Base-by-base conservation (phyloP, 2,888 invertebrate genomes). In the Seira sanloemensis region DNA sequence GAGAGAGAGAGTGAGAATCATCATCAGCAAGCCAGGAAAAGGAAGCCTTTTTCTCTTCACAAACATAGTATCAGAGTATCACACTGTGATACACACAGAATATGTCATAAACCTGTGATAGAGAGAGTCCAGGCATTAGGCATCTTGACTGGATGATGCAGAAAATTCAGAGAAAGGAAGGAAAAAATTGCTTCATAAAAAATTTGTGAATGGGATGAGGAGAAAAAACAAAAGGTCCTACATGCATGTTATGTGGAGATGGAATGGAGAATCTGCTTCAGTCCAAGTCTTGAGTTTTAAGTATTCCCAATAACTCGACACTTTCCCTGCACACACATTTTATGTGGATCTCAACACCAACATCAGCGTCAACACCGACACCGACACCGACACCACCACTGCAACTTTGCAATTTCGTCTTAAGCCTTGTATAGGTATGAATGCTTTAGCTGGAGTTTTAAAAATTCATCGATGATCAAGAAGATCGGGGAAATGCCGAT, bases 131-230 rank as follows among this genome's bases (percentile, higher is more conserved):
- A n/a, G 2, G 16, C 37, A 7, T 37, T 12, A 12, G 12, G 50
- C 12, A n/a, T 50, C 50, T 50, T 50, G 2, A 12, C 16, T 18
- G 12, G 50, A 50, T 2, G 62, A 62, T 62, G 62, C 7, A 21
- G 62, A 62, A 21, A 7, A 19, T 62, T 5, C 62, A 19, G 62
- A 62, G 21, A 62, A 62, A 62, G 23, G 62, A 19, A 9, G 62
- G n/a, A 62, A 58, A 58, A 62, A 62, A 62, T 62, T 62, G 62
- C 62, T 62, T 62, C 62, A 62, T 62, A 62, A 62, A 62, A n/a
- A 62, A 62, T 9, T 62, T 62, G 62, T 62, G 62, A 62, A 62
- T 62, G 62, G 62, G 21, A 1, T 5, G 37, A 62, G 21, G 23
- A 62, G n/a, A 62, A 62, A 50, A 12, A 62, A 62, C 7, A 58